These are phyloP conservation scores for Rhineura floridana DNA, from an alignment of 2,113 vertebrate species.

Conservation along the genomic window DNA sequence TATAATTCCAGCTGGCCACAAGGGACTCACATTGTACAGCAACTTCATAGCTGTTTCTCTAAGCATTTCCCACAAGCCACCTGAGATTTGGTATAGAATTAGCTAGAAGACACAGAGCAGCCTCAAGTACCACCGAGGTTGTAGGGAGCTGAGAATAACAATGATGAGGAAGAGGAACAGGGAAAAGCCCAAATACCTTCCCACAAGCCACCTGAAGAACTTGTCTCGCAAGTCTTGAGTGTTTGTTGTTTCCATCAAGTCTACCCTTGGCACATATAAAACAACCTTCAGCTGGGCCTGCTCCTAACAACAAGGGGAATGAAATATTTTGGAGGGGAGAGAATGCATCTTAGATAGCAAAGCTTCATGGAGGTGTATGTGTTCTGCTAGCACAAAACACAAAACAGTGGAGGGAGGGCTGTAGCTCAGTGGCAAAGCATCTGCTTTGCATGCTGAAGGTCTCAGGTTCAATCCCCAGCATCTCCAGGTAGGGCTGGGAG, in stretches of 20 bases:
- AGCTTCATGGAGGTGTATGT: not conserved
- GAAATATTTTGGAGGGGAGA: slow-evolving; percentile 25
- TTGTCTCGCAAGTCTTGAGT: slow-evolving; percentile 63
- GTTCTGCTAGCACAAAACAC: not conserved
- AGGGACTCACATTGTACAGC: slow-evolving; percentile 13
- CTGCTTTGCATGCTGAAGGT: too few relatives aligned
- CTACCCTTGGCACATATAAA: slow-evolving; percentile 66
- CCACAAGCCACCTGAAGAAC: slow-evolving; percentile 68
- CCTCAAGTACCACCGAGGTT: not conserved
- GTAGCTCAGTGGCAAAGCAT: too few relatives aligned
- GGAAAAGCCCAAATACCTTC: slow-evolving; percentile 68
- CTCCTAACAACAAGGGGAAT: slow-evolving; percentile 40
- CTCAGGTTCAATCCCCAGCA: too few relatives aligned
- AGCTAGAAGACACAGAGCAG: not conserved
- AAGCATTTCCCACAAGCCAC: not conserved
- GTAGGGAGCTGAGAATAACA: slow-evolving; percentile 12
- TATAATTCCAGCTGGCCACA: not conserved
- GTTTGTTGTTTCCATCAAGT: slow-evolving; percentile 69
- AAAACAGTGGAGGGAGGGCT: too few relatives aligned
- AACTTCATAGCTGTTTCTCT: not conserved
- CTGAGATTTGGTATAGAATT: not conserved
- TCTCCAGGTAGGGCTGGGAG: too few relatives aligned
- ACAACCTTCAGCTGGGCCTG: slow-evolving; percentile 53
- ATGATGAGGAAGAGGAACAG: slow-evolving; percentile 61
- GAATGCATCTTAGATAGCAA: slow-evolving; percentile 10